phyloP scores from a whole-genome alignment of 2,113 vertebrate species.

The Mionectes macconnelli region DNA sequence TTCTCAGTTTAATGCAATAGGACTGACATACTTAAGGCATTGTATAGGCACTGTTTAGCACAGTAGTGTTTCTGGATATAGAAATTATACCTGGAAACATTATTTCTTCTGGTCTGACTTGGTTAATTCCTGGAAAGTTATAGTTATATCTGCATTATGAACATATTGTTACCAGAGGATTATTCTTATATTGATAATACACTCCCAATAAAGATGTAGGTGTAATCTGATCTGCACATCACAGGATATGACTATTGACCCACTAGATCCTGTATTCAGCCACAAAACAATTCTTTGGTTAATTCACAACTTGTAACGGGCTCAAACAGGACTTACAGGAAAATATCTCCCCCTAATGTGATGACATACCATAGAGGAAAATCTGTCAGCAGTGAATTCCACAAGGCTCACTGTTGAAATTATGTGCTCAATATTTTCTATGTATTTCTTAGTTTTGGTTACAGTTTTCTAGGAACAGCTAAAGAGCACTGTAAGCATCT shows the following conservation, averaged over 20 bases:
- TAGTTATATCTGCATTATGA: not conserved
- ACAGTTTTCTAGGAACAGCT: not conserved
- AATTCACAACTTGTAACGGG: not conserved
- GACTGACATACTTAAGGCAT: not conserved
- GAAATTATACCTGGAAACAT: not conserved
- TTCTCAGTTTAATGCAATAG: not conserved
- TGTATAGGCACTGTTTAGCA: not conserved
- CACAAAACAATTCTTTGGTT: not conserved
- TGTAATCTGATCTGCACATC: not conserved
- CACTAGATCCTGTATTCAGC: not conserved
- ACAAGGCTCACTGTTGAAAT: not conserved
- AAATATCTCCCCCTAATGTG: not conserved
- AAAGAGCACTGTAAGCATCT: not conserved
- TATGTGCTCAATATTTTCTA: not conserved
- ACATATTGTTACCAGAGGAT: not conserved
- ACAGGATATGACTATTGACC: not conserved
- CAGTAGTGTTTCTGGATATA: not conserved
- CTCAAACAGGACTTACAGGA: not conserved
- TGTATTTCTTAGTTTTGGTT: not conserved
- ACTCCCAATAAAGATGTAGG: not conserved
- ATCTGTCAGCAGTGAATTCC: not conserved
- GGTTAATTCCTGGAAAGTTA: not conserved
- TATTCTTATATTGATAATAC: not conserved
- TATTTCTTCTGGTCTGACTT: not conserved
- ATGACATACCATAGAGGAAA: not conserved